Base-by-base conservation (phyloP, 2,797 vertebrate genomes). In the Paedocypris micromegethes region DNA sequence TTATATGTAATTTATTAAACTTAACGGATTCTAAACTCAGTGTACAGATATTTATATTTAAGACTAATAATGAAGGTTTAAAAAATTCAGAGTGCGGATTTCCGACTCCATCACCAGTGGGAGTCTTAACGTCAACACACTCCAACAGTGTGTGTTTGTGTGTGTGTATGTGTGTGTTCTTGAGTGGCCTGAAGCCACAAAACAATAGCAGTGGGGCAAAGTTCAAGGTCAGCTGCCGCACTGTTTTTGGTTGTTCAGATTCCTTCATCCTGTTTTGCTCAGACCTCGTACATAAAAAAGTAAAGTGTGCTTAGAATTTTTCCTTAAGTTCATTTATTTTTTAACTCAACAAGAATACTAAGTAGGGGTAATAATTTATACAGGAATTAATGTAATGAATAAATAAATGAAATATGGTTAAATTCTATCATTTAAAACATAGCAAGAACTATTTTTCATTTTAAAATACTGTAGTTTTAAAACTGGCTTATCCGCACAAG, bases 251-350 rank as follows among this genome's bases (percentile, higher is more conserved):
- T 66, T 64, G 68, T 57, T 52, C 54, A 46, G 66, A 67, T 74
- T 67, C 58, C 72, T 75, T 75, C 48, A 71, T 79, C 75, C 75
- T 79, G 77, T 79, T 79, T 76, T 79, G 72, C 44, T 68, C 50
- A 1, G 42, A 58, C 40, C 58, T 64, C 74, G 61, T 61, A 51
- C 67, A 73, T 57, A 66, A 58, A 76, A 70, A 66, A 74, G 75
- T 72, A 79, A 75, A 77, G 74, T 68, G 72, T 79, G 75, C 41
- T 79, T 68, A 77, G 74, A 79, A 23, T 23, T 1, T 23, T 23
- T 23, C 23, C 23, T 23, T 23, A 23, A 23, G 23, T 23, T 23
- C 23, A 23, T 23, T 23, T 23, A 23, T 23, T 23, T 23, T 23
- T 23, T 23, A 23, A 23, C 23, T 23, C 23, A 23, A 23, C 23